Evolutionary conservation across 2,888 invertebrate genomes (phyloP), one percentile per base, ranked within the genome.

Genomic region (Netelia virgata): DNA sequence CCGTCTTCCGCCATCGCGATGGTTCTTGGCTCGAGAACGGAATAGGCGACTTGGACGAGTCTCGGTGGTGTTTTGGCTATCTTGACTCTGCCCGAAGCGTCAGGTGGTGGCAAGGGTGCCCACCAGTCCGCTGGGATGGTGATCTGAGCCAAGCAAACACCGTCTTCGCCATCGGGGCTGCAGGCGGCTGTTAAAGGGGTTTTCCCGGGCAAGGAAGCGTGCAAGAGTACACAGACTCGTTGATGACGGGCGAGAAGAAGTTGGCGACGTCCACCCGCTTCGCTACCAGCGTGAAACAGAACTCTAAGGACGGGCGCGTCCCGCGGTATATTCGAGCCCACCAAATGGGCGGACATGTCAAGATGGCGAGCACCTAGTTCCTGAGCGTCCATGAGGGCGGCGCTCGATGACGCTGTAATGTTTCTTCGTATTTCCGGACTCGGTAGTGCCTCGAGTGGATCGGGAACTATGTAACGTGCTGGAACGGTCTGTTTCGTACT

Each of bases 401-500:
- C 94, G 23, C 96, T 95, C 1, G 96, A 86, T 10, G 85, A 72
- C 0, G 88, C 90, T 0, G 91, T 90, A 1, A 91, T 77, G 76
- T 90, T 91, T 75, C 90, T 88, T 8, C 91, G 86, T 10, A 87
- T 88, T 73, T 94, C 94, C 75, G 93, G 88, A 0, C 89, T 90
- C 1, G 95, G 95, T 18, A 94, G 87, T 43, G 95, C 95, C 90
- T 97, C 97, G 84, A 97, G 94, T 0, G 97, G 96, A 93, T 98
- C 98, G 6, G 98, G 97, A 70, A 98, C 97, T 84, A 98, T 97
- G 92, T 97, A 98, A 59, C 97, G 95, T 1, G 98, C 97, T 55
- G 98, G 98, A 55, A 98, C 98, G 0, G 98, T 98, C 94, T 98
- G 98, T 92, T 98, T 98, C 76, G 98, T 98, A 89, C 98, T 98